phyloP scores from a whole-genome alignment of 1,140 invertebrate species.

The Solen grandis region DNA sequence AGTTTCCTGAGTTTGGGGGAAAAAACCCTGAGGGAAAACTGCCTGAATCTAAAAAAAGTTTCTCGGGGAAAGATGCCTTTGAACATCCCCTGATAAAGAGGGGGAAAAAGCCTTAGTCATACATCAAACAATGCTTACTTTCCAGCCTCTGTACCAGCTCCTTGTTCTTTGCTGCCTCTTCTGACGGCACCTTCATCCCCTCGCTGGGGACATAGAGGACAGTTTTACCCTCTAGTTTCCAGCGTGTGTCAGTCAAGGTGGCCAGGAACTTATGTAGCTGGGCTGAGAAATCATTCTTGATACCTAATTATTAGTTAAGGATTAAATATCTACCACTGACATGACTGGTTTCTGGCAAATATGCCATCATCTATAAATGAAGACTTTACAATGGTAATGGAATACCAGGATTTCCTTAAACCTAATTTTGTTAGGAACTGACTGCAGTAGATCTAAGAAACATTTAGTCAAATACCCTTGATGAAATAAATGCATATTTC shows the following conservation, averaged over 20 bases:
- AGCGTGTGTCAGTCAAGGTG: slow-evolving; percentile 89
- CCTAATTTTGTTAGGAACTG: no score
- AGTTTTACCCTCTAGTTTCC: slow-evolving; percentile 90
- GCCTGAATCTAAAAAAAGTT: background rate
- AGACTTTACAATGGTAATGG: no score
- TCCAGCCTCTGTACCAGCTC: slow-evolving; percentile 91
- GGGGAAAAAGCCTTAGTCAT: background rate
- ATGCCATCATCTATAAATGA: no score
- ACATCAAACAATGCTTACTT: slow-evolving; percentile 81
- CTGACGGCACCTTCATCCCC: slow-evolving; percentile 83
- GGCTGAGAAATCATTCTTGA: slow-evolving; percentile 89
- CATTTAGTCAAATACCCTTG: background rate
- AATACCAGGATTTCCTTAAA: no score
- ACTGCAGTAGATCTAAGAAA: background rate
- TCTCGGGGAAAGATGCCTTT: no score
- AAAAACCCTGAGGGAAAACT: background rate
- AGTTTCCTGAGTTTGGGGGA: background rate
- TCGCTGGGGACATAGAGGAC: slow-evolving; percentile 91
- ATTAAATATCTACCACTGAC: no score
- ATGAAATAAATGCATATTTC: background rate
- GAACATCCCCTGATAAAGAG: no score
- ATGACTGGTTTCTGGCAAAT: no score
- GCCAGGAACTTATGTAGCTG: slow-evolving; percentile 89
- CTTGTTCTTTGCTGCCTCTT: slow-evolving; percentile 86
- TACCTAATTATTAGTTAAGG: slow-evolving; percentile 82